Evolutionary conservation across 1,140 invertebrate genomes (phyloP).

Genomic region (Megalopta genalis): DNA sequence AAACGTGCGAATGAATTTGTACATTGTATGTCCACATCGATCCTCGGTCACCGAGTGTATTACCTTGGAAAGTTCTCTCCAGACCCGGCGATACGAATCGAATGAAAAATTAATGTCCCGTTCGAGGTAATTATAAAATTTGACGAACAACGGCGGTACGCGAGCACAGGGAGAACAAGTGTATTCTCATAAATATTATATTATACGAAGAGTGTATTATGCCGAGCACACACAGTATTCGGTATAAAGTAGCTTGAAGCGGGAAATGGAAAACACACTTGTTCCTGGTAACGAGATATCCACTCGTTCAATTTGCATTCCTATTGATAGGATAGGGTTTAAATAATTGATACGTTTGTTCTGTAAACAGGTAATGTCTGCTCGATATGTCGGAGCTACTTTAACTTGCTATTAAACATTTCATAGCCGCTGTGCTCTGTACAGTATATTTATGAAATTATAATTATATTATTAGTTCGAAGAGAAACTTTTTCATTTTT

Average conservation of each 20-base stretch:
- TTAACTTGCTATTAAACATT: background rate
- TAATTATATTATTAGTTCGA: no score
- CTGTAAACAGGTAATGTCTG: background rate
- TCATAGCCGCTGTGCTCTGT: background rate
- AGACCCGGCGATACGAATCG: background rate
- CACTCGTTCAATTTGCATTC: background rate
- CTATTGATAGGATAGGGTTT: constrained; percentile 2
- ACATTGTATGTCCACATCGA: no score
- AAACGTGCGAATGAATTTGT: no score
- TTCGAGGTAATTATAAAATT: background rate
- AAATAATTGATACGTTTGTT: background rate
- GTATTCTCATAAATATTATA: constrained; percentile 1
- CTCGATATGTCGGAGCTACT: background rate
- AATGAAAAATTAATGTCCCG: background rate
- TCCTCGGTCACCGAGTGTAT: no score
- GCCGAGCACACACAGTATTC: background rate
- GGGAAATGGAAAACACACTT: constrained; percentile 1
- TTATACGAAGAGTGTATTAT: constrained; percentile 2
- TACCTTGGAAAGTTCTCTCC: no score
- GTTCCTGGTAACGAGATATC: background rate
- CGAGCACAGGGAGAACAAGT: background rate
- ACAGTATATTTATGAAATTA: constrained; percentile 34
- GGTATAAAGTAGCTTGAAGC: background rate
- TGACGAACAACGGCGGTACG: background rate
- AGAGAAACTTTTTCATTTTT: no score